Base-by-base conservation (phyloP, 2,888 invertebrate species). In the Apamea monoglypha region DNA sequence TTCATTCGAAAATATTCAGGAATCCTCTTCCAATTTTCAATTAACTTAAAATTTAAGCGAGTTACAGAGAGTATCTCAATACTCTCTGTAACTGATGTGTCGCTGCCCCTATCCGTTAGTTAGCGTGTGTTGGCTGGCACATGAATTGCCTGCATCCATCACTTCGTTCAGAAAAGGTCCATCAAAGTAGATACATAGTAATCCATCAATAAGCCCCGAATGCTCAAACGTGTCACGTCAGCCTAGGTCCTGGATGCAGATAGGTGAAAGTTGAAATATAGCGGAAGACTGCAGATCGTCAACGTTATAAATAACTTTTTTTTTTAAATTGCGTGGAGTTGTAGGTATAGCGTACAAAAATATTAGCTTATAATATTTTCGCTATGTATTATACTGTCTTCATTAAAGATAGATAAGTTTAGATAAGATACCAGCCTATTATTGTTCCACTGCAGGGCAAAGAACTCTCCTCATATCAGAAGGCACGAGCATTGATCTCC, bases 131-230 rank as follows among this genome's bases (percentile, higher is more conserved):
- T 68, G 53, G 75, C 80, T 75, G 63, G 71, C 71, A 68, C 75
- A 44, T 67, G 75, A 80, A 75, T 80, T 68, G 76, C 72, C 59
- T 29, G 68, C 84, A 83, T 83, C 83, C 83, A 83, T 84, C 83
- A 83, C 80, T 61, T 59, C 63, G 50, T 50, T 73, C 68, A 76
- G 81, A 84, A 83, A 84, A 83, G 84, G 84, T 83, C 80, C 63
- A 80, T 83, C 80, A 80, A 68, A 80, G 68, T 80, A 71, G 66
- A 83, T 83, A 84, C 80, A 72, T 44, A 76, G 83, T 47, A 71
- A 83, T 84, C 83, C 76, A 83, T 80, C 84, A 76, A 84, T 80
- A 59, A 72, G 44, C 67, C 14, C 68, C 59, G 76, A 76, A 80
- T 71, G 53, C 47, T 73, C 72, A 59, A 83, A 69, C 83, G 69